Conservation (phyloP, 2,797 vertebrate genomes). For the Anas georgica region DNA sequence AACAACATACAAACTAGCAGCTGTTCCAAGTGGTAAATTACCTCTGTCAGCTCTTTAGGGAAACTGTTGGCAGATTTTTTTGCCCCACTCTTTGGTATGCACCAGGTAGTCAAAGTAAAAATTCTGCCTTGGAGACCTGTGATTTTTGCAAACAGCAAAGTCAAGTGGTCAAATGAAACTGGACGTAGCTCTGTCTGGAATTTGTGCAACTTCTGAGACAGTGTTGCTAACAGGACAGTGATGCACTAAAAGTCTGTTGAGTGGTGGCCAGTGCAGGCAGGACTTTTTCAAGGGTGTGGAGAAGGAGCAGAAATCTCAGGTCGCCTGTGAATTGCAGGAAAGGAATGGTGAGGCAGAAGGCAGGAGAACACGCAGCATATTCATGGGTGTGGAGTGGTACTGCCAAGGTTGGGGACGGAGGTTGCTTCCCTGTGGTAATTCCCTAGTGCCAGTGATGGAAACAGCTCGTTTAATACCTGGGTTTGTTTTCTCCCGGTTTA, state of each 20-base stretch:
- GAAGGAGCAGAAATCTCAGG: neutral
- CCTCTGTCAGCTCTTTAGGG: neutral
- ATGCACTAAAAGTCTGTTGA: neutral
- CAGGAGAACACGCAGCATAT: neutral
- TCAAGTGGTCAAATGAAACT: neutral
- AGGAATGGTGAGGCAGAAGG: neutral
- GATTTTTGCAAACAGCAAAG: neutral
- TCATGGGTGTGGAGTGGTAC: neutral
- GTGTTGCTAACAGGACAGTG: neutral
- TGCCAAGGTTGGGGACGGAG: fast-evolving
- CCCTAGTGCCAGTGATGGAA: neutral
- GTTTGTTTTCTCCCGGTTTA: neutral
- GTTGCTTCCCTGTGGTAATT: neutral
- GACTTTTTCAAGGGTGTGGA: neutral
- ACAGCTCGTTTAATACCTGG: neutral
- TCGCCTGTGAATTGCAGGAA: neutral
- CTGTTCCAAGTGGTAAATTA: neutral
- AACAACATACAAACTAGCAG: neutral
- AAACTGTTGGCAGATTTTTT: neutral
- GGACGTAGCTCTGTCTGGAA: neutral
- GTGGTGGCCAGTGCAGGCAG: neutral
- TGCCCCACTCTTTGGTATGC: neutral
- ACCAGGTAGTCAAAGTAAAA: neutral
- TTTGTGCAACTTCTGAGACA: neutral
- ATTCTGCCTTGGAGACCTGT: neutral